Evolutionary conservation across 1,140 invertebrate species (phyloP).

Genomic region (Cardiocondyla obscurior): DNA sequence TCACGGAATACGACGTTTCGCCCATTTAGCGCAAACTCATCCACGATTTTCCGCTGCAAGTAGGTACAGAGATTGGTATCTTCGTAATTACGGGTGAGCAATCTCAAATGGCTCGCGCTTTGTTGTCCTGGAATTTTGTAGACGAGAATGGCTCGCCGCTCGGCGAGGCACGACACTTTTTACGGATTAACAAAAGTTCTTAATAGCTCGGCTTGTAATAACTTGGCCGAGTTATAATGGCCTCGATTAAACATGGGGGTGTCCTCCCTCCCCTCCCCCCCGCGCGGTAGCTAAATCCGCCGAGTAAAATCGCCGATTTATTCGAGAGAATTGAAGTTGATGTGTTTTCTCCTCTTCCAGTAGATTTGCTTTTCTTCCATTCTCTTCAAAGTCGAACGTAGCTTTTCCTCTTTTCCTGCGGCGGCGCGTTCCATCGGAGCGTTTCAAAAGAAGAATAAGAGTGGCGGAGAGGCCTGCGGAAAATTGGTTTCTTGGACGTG

Average conservation of each 20-base stretch:
- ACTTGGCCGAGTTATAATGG: constrained; percentile 66
- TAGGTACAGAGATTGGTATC: constrained; percentile 39
- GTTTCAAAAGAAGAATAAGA: constrained; percentile 53
- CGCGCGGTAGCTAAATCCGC: neutral
- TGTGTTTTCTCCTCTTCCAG: constrained; percentile 22
- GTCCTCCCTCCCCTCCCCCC: no score
- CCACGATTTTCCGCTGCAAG: constrained; percentile 8
- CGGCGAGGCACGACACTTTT: constrained; percentile 58
- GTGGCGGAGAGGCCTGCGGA: constrained; percentile 57
- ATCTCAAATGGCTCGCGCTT: constrained; percentile 36
- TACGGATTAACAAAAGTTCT: constrained; percentile 71
- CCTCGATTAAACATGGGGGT: constrained; percentile 65
- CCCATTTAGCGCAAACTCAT: constrained; percentile 18
- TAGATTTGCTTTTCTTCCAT: constrained; percentile 53
- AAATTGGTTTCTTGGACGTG: constrained; percentile 69
- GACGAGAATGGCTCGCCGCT: constrained; percentile 27
- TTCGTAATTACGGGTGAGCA: constrained; percentile 37
- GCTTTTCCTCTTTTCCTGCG: constrained; percentile 3
- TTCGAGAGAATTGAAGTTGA: constrained; percentile 43
- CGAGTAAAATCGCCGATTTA: constrained; percentile 30
- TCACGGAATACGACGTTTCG: constrained; percentile 1
- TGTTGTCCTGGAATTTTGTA: constrained; percentile 29
- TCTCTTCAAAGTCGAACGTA: constrained; percentile 8
- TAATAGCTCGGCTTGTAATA: constrained; percentile 64
- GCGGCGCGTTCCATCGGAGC: constrained; percentile 22